Evolutionary conservation across 2,113 vertebrate genomes (phyloP).

Genomic region (Malurus cyaneus): DNA sequence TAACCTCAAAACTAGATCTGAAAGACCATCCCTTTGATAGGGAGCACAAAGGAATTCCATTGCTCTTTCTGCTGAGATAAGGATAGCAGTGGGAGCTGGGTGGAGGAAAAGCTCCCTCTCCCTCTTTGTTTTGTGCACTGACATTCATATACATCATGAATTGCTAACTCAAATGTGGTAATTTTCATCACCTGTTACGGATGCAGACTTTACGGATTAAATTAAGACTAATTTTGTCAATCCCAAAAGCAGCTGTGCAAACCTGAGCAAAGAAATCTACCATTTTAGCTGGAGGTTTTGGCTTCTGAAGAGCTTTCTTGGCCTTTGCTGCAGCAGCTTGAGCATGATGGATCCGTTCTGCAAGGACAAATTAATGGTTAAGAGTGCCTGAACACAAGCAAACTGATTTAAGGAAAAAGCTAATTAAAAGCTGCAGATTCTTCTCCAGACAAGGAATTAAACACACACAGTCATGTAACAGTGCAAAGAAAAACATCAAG

Average conservation of each 20-base stretch:
- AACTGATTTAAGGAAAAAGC: neutral
- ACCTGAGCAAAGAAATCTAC: conserved; percentile 72
- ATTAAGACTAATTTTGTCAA: neutral
- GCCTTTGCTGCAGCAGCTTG: conserved; percentile 97
- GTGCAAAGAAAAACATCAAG: neutral
- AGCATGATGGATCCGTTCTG: conserved; percentile 96
- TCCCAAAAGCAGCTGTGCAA: neutral
- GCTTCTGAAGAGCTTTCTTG: conserved; percentile 95
- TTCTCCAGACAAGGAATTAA: neutral
- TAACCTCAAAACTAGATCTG: neutral
- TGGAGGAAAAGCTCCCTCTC: neutral
- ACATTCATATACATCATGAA: neutral
- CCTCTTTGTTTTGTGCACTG: neutral
- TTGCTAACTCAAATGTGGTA: neutral
- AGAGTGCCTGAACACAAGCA: conserved; percentile 68
- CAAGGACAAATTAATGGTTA: neutral
- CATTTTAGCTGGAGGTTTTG: conserved; percentile 89
- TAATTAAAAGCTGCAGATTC: neutral
- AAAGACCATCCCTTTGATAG: neutral
- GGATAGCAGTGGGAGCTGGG: neutral
- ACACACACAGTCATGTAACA: neutral
- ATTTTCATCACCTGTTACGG: neutral
- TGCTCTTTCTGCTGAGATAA: neutral
- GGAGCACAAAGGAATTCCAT: neutral
- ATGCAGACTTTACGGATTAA: neutral